These are phyloP conservation scores for Corvus hawaiiensis DNA, from an alignment of 2,113 vertebrate species.

Conservation along the genomic window DNA sequence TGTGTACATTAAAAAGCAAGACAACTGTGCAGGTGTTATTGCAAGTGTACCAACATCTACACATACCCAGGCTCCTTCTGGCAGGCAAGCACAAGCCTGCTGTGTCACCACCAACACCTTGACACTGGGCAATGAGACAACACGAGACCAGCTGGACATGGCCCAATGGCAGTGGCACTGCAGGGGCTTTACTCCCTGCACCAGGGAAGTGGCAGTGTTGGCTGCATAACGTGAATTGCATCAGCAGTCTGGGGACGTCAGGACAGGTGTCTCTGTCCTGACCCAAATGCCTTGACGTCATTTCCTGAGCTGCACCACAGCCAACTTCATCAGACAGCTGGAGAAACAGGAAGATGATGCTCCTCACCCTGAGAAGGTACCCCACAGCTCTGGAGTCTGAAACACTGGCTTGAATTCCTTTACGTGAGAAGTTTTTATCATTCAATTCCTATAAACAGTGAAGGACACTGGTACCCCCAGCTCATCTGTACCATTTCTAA, in stretches of 20 bases:
- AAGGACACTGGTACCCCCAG: background rate
- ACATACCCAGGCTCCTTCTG: background rate
- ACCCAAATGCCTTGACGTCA: background rate
- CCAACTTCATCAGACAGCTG: background rate
- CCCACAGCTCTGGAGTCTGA: background rate
- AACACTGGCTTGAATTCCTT: background rate
- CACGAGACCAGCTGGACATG: accelerated
- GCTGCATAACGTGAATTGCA: background rate
- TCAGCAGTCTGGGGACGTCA: background rate
- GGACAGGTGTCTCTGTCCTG: background rate
- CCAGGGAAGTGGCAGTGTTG: accelerated
- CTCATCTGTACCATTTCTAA: background rate
- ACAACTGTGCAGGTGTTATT: background rate
- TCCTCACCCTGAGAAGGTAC: background rate
- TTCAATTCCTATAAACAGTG: background rate
- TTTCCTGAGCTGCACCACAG: background rate
- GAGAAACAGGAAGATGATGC: background rate
- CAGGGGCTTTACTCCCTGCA: background rate
- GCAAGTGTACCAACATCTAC: background rate
- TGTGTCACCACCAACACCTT: background rate
- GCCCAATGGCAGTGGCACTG: background rate
- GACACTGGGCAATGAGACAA: background rate
- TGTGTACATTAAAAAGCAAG: background rate
- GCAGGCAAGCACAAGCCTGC: background rate
- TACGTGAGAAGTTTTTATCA: background rate